phyloP scores from a whole-genome alignment of 2,113 vertebrate species.

The Odontophorus gujanensis region DNA sequence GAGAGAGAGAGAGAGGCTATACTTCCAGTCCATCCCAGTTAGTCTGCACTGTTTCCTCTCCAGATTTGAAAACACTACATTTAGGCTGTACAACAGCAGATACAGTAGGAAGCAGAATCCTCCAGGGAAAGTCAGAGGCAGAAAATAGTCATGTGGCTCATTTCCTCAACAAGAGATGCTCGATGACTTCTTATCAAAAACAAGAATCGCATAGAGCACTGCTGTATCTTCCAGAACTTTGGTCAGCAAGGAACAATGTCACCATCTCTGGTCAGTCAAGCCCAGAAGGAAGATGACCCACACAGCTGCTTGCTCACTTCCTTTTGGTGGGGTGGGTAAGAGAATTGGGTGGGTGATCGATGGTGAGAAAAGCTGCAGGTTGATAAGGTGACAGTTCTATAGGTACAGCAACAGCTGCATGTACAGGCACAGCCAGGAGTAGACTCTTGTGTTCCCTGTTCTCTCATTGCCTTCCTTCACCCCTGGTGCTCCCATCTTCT shows the following conservation, averaged over 20 bases:
- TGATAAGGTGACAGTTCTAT: background rate
- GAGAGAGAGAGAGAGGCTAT: background rate
- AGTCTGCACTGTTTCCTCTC: background rate
- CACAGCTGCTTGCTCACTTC: background rate
- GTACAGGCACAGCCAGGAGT: background rate
- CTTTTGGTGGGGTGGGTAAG: background rate
- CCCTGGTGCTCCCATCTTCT: background rate
- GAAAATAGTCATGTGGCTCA: background rate
- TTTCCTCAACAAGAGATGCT: background rate
- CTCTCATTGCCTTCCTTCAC: background rate
- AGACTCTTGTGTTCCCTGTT: background rate
- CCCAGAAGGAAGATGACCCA: background rate
- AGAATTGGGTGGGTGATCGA: background rate
- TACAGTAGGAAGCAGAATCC: background rate
- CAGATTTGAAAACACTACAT: background rate
- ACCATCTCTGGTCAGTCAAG: background rate
- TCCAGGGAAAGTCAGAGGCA: background rate
- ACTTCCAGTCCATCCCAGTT: background rate
- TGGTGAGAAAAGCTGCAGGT: background rate
- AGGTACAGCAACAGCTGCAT: background rate
- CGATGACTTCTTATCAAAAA: background rate
- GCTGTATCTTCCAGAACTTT: background rate
- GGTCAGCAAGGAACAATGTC: background rate
- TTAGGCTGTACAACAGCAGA: background rate
- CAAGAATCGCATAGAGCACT: background rate